Evolutionary conservation across 2,113 vertebrate genomes (phyloP).

Genomic region (Serinus canaria): DNA sequence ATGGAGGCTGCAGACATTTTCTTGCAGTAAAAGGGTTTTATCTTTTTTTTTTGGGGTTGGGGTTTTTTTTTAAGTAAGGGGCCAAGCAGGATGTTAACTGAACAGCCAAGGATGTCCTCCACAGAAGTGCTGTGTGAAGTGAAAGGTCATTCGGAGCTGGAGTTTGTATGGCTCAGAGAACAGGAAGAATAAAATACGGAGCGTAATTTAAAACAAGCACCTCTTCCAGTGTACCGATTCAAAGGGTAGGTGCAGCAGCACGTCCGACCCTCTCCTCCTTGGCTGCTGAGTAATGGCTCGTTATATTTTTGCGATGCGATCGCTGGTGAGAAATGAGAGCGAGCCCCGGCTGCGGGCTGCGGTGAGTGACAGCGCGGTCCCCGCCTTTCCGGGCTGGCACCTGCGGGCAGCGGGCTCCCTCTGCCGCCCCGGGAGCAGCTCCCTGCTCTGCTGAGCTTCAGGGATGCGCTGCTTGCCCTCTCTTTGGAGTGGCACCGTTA

Average conservation of each 20-base stretch:
- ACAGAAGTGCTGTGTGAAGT: not conserved
- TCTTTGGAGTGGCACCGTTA: fast-evolving
- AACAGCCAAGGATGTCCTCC: not conserved
- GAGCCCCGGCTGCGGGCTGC: not conserved
- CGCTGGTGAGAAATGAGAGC: not conserved
- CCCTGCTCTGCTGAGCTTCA: fast-evolving
- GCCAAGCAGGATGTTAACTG: not conserved
- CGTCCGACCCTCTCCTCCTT: not conserved
- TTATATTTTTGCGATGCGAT: not conserved
- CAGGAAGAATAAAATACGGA: not conserved
- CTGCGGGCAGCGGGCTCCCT: not conserved
- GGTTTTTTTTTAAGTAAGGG: not conserved
- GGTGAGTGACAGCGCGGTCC: not conserved
- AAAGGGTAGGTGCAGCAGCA: not conserved
- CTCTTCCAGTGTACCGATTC: not conserved
- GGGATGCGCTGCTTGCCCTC: not conserved
- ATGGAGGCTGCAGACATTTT: not conserved
- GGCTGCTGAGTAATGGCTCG: not conserved
- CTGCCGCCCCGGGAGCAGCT: not conserved
- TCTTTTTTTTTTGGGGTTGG: fast-evolving
- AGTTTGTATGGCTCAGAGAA: not conserved
- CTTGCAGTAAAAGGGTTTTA: not conserved
- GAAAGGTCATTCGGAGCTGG: not conserved
- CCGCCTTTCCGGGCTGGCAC: not conserved
- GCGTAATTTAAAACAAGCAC: not conserved